Conservation (phyloP, 2,888 invertebrate species). For the Digitonthophagus gazella region DNA sequence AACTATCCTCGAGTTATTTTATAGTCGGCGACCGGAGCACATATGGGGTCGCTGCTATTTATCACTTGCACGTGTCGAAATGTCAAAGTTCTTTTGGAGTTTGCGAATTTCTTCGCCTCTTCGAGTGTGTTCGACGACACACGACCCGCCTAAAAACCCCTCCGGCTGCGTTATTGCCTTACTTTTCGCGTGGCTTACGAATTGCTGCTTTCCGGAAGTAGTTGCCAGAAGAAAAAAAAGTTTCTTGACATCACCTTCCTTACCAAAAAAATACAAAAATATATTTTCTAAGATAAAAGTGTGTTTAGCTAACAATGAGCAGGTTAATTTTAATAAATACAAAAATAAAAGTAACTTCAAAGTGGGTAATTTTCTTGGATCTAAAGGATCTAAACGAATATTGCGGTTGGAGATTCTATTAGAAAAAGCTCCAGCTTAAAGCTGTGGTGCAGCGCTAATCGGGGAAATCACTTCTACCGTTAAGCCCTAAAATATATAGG, state of each 20-base stretch:
- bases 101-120: not conserved
- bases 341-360: not conserved
- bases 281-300: no score
- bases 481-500: not conserved
- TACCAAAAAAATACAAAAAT: no score
- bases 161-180: no score
- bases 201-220: no score
- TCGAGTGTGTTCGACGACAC: not conserved
- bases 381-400: no score
- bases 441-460: not conserved
- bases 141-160: no score
- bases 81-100: conserved; percentile 7
- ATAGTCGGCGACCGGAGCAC: conserved; percentile 29
- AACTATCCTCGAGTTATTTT: conserved; percentile 32
- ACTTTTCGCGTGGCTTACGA: no score
- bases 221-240: no score
- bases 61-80: conserved; percentile 20
- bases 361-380: not conserved
- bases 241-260: no score
- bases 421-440: not conserved
- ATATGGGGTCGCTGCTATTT: conserved; percentile 30
- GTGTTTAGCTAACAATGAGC: no score
- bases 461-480: not conserved
- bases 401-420: not conserved
- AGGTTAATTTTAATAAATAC: no score